These are phyloP conservation scores for Charaxes varanes DNA, from an alignment of 1,140 invertebrate genomes.

Conservation along the genomic window DNA sequence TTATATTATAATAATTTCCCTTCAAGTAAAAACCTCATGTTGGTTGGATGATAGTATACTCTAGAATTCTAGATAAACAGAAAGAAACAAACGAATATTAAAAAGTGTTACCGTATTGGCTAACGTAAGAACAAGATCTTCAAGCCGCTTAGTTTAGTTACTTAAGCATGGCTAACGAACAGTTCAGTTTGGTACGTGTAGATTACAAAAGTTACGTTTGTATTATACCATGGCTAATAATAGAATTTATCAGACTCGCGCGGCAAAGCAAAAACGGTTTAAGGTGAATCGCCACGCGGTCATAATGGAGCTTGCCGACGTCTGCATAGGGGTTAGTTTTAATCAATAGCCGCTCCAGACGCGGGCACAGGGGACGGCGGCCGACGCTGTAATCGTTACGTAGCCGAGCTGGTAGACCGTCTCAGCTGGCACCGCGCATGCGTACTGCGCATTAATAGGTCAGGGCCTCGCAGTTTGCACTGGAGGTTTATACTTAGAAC, in stretches of 20 bases:
- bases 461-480: slow-evolving; percentile 59
- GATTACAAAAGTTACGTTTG: too few species aligned
- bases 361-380: slow-evolving; percentile 43
- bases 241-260: slow-evolving; percentile 28
- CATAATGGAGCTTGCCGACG: slow-evolving; percentile 8
- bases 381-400: slow-evolving; percentile 57
- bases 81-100: too few species aligned
- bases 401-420: slow-evolving; percentile 54
- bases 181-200: too few species aligned
- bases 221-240: slow-evolving; percentile 13
- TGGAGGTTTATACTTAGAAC: slow-evolving; percentile 54
- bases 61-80: too few species aligned
- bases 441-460: slow-evolving; percentile 55
- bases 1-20: too few species aligned
- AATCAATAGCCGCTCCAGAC: slow-evolving; percentile 45
- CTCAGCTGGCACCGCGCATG: slow-evolving; percentile 54
- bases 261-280: background rate
- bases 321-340: slow-evolving; percentile 34
- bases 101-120: too few species aligned
- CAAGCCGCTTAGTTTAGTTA: too few species aligned
- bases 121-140: too few species aligned
- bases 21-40: too few species aligned
- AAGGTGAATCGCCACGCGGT: background rate
- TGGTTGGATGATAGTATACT: too few species aligned
- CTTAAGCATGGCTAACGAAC: too few species aligned